These are phyloP conservation scores for Scaptodrosophila latifasciaeformis DNA, from an alignment of 2,888 invertebrate genomes.

Conservation along the genomic window DNA sequence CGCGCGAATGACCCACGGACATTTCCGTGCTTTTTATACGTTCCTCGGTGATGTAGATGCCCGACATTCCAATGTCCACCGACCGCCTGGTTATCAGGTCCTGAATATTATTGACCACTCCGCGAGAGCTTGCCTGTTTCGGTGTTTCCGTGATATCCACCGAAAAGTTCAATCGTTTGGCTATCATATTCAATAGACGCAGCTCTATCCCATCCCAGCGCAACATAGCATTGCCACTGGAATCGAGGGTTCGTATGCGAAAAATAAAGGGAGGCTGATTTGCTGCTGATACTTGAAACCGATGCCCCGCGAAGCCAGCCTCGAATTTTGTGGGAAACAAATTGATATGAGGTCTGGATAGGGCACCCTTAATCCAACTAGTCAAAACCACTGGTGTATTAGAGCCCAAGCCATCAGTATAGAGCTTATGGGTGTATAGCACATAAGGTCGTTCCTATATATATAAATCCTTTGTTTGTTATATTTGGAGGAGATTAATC, in stretches of 20 bases:
- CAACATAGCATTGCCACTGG: constrained; percentile 57
- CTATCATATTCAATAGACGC: constrained; percentile 79
- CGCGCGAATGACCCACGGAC: constrained; percentile 81
- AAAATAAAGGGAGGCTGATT: constrained; percentile 86
- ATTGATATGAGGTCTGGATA: constrained; percentile 79
- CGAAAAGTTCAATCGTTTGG: constrained; percentile 82
- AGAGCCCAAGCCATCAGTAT: constrained; percentile 83
- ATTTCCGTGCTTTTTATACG: constrained; percentile 78
- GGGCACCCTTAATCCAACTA: constrained; percentile 81
- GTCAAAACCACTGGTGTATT: constrained; percentile 81
- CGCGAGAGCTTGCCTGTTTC: constrained; percentile 71
- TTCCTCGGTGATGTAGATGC: constrained; percentile 80
- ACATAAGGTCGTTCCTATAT: constrained; percentile 81
- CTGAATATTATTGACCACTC: constrained; percentile 79
- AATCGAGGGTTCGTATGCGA: constrained; percentile 71
- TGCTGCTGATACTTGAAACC: constrained; percentile 82
- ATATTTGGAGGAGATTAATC: background rate
- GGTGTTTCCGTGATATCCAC: constrained; percentile 81
- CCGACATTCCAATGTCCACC: constrained; percentile 83
- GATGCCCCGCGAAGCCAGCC: constrained; percentile 83
- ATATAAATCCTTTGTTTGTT: background rate
- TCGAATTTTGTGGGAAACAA: constrained; percentile 83
- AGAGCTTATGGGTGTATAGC: constrained; percentile 84
- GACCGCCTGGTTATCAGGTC: constrained; percentile 77
- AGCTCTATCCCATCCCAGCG: constrained; percentile 84